Evolutionary conservation across 2,113 vertebrate species (phyloP), one percentile per base, ranked within the genome.

Genomic region (Coregonus clupeaformis): DNA sequence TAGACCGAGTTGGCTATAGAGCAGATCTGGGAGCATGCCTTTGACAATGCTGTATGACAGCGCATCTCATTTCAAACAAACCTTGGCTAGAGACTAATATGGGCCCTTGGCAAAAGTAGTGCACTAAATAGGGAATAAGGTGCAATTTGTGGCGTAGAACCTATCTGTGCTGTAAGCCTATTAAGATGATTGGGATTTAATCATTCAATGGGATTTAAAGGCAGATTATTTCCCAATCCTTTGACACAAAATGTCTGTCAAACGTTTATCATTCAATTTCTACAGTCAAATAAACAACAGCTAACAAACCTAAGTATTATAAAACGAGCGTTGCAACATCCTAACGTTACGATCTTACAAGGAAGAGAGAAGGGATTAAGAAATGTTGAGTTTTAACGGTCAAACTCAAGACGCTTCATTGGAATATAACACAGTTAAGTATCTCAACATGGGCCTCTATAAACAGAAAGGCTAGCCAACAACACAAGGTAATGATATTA

Each of bases 401-500:
- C 25, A 2, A 27, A 2, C 16, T 66, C 64, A 5, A 16, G 0
- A 32, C 16, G 20, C 14, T 16, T 24, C 22, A 3, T 27, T 27
- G 13, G 52, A 22, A 32, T 59, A 5, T 1, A 29, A 20, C 7
- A 32, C 22, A n/a, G 49, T 59, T 5, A 30, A 57, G 49, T 57
- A 32, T 16, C 29, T 36, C 64, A 16, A 16, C 67, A 24, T 47
- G 67, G 20, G 42, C 32, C 25, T 55, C 14, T 57, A 2, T 18
- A 71, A 55, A 29, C 47, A 20, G 32, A 55, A 14, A 29, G n/a
- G 27, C 13, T 6, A 4, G 47, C 36, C 36, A 42, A 42, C 68
- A 18, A 16, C 22, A 59, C 49, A 47, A n/a, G 49, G n/a, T 68
- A 78, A 32, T 5, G 66, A 69, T 80, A 69, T 22, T 74, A 77